Evolutionary conservation across 2,797 vertebrate genomes (phyloP), one percentile per base, ranked within the genome.

Genomic region (Brotogeris chrysoptera): DNA sequence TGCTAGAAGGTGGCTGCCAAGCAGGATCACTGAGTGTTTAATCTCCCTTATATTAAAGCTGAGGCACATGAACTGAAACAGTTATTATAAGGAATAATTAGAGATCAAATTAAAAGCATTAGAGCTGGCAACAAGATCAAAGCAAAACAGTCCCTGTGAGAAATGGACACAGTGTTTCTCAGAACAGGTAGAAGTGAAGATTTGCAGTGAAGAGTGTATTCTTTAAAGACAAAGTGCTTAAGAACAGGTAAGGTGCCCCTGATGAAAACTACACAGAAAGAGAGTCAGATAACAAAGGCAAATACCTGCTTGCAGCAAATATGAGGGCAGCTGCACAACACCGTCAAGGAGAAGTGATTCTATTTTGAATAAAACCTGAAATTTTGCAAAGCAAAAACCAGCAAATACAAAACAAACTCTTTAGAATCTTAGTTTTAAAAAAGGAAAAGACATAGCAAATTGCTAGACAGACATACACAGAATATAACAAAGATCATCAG

Each of bases 51-150:
- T 80, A 73, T 93, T 92, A 90, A 93, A 95, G 87, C 80, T 88
- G 83, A 94, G 87, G 88, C 70, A 86, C 82, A 70, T 90, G 92
- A 88, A 91, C 74, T 92, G 82, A 90, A 96, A 96, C 80, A 91
- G 64, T 90, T 94, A 73, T 92, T 94, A 86, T 15, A 80, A 47
- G 21, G 70, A 96, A 90, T 93, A 96, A 96, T 93, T 94, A 92
- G 70, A 94, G 92, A 94, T 91, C 90, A 93, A 94, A 93, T 95
- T 91, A 92, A 95, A 96, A 94, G 41, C 90, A 91, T 94, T 93
- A 94, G 83, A 88, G 68, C 85, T 91, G 91, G 92, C 91, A 95
- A 84, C 23, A 81, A 95, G 88, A 96, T 95, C 95, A 96, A 96
- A 96, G 90, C n/a, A 81, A 93, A 86, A 24, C n/a, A 25, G 81